phyloP scores from a whole-genome alignment of 2,113 vertebrate genomes.

The Hemibagrus wyckioides region DNA sequence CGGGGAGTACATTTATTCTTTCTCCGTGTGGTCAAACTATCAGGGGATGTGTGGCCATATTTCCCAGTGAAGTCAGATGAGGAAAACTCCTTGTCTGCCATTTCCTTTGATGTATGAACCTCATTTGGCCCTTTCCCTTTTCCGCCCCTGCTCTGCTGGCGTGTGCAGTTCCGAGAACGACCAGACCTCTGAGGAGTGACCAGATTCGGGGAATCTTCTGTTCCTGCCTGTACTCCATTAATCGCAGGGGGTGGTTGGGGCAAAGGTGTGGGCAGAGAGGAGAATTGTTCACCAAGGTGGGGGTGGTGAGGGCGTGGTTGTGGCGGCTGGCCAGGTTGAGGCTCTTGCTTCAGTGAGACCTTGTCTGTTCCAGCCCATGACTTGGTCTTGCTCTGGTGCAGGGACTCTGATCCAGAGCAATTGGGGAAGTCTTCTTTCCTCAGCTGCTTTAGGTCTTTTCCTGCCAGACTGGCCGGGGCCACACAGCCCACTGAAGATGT shows the following conservation, averaged over 20 bases:
- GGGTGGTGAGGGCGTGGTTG: slow-evolving; percentile 51
- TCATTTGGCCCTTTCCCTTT: slow-evolving; percentile 81
- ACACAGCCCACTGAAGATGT: slow-evolving; percentile 86
- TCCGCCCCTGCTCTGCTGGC: slow-evolving; percentile 72
- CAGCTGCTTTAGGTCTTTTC: slow-evolving; percentile 89
- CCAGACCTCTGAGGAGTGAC: slow-evolving; percentile 76
- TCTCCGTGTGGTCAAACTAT: slow-evolving; percentile 79
- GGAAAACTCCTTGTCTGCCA: slow-evolving; percentile 79
- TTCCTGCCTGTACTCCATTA: slow-evolving; percentile 72
- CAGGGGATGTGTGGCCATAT: slow-evolving; percentile 75
- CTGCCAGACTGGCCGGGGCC: slow-evolving; percentile 74
- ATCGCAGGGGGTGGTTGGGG: slow-evolving; percentile 68
- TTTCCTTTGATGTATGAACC: slow-evolving; percentile 77
- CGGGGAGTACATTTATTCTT: slow-evolving; percentile 92
- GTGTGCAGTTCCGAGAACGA: slow-evolving; percentile 87
- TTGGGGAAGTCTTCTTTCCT: slow-evolving; percentile 82
- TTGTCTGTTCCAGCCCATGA: slow-evolving; percentile 81
- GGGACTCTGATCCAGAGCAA: slow-evolving; percentile 86
- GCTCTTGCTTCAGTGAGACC: slow-evolving; percentile 80
- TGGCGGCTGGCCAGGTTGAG: slow-evolving; percentile 55
- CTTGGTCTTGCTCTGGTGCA: slow-evolving; percentile 89
- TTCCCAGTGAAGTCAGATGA: slow-evolving; percentile 76
- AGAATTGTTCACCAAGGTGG: slow-evolving; percentile 45
- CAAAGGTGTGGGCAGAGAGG: slow-evolving; percentile 53
- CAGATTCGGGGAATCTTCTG: slow-evolving; percentile 76